Evolutionary conservation across 2,888 invertebrate species (phyloP).

Genomic region (Gastrophysa polygoni): DNA sequence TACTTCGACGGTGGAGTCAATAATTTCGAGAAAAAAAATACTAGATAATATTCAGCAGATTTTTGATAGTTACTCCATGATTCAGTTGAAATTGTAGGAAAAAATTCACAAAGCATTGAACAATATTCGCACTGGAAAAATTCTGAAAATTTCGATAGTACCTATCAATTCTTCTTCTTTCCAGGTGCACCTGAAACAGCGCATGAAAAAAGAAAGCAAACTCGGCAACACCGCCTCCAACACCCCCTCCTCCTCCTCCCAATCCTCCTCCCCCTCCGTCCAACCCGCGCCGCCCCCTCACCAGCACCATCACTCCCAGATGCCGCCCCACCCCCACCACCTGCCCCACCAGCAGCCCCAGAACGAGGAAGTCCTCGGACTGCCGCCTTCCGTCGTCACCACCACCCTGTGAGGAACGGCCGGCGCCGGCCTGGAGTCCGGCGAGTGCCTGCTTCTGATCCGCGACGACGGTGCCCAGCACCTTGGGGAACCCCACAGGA

Average conservation of each 20-base stretch:
- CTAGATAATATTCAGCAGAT: too few relatives aligned
- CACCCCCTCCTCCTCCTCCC: slow-evolving; percentile 31
- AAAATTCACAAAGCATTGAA: too few relatives aligned
- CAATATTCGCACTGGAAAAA: too few relatives aligned
- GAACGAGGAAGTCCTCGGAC: slow-evolving; percentile 54
- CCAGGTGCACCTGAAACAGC: slow-evolving; percentile 87
- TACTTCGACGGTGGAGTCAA: too few relatives aligned
- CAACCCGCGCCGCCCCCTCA: slow-evolving; percentile 25
- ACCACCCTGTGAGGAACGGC: slow-evolving; percentile 63
- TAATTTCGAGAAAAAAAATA: too few relatives aligned
- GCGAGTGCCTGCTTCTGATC: slow-evolving; percentile 59
- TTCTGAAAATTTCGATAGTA: neutral
- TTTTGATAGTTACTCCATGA: too few relatives aligned
- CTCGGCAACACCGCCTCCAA: slow-evolving; percentile 60
- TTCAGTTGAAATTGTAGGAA: too few relatives aligned
- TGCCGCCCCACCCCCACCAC: slow-evolving; percentile 47
- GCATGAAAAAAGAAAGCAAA: slow-evolving; percentile 85
- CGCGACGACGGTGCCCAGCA: slow-evolving; percentile 58
- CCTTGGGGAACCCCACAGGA: slow-evolving; percentile 53
- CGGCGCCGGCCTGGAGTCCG: slow-evolving; percentile 61
- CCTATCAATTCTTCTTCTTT: neutral
- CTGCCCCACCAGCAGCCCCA: slow-evolving; percentile 50
- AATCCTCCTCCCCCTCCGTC: slow-evolving; percentile 43
- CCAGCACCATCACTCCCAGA: slow-evolving; percentile 47
- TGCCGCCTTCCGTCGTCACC: slow-evolving; percentile 56